phyloP scores from a whole-genome alignment of 2,797 vertebrate species.

The Acanthornis magna region DNA sequence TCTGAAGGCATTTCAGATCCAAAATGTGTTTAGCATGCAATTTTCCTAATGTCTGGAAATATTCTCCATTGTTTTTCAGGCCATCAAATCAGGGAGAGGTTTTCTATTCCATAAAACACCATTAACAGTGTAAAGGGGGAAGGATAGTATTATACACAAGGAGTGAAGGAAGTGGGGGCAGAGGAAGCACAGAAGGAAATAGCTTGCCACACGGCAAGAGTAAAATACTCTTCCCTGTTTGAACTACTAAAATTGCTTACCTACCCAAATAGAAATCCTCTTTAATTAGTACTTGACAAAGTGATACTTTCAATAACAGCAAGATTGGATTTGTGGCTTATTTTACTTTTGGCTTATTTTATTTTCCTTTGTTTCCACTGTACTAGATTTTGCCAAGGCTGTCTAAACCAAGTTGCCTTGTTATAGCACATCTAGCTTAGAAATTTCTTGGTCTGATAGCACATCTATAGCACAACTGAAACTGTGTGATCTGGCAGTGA shows the following conservation, averaged over 20 bases:
- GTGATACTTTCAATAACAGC: neutral
- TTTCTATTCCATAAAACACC: neutral
- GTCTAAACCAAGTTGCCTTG: neutral
- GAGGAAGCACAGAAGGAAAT: neutral
- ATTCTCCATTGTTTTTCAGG: neutral
- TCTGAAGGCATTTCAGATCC: neutral
- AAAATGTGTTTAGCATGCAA: neutral
- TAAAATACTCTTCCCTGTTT: neutral
- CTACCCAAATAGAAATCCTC: neutral
- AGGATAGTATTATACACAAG: neutral
- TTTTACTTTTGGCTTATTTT: neutral
- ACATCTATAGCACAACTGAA: neutral
- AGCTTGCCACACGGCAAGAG: neutral
- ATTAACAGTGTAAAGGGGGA: neutral
- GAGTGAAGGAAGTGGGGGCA: neutral
- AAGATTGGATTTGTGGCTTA: neutral
- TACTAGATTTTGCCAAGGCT: neutral
- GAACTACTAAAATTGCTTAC: neutral
- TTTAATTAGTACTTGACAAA: neutral
- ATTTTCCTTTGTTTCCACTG: neutral
- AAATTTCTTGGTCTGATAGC: neutral
- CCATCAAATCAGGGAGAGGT: neutral
- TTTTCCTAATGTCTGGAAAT: neutral
- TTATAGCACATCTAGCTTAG: neutral
- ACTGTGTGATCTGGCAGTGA: neutral